phyloP scores from a whole-genome alignment of 2,113 vertebrate species.

The Lophochroa leadbeateri region DNA sequence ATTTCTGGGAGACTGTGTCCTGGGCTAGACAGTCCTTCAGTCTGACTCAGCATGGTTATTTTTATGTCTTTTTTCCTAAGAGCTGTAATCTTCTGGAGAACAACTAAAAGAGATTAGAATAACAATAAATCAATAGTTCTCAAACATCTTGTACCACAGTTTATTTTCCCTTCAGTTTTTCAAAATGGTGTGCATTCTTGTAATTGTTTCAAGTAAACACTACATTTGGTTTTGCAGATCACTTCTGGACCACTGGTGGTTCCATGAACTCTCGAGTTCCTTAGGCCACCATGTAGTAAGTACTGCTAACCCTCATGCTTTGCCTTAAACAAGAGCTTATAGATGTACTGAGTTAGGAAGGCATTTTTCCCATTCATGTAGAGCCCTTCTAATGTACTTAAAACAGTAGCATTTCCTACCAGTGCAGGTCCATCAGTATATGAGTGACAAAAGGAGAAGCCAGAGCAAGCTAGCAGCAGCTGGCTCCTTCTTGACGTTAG shows the following conservation, averaged over 20 bases:
- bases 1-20: neutral
- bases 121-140: neutral
- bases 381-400: neutral
- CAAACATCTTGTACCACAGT: neutral
- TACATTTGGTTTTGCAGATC: neutral
- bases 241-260: neutral
- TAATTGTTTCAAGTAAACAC: neutral
- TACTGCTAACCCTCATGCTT: neutral
- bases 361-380: neutral
- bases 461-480: neutral
- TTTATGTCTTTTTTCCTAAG: neutral
- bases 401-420: neutral
- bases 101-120: neutral
- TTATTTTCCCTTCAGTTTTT: neutral
- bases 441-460: neutral
- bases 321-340: neutral
- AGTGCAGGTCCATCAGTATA: neutral
- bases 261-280: neutral
- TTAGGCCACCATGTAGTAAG: neutral
- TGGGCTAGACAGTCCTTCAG: neutral
- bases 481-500: neutral
- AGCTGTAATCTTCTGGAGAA: neutral
- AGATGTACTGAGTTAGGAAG: neutral
- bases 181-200: neutral
- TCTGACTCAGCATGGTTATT: neutral